Evolutionary conservation across 2,888 invertebrate genomes (phyloP), one percentile per base, ranked within the genome.

Genomic region (Heliconius ethilla): DNA sequence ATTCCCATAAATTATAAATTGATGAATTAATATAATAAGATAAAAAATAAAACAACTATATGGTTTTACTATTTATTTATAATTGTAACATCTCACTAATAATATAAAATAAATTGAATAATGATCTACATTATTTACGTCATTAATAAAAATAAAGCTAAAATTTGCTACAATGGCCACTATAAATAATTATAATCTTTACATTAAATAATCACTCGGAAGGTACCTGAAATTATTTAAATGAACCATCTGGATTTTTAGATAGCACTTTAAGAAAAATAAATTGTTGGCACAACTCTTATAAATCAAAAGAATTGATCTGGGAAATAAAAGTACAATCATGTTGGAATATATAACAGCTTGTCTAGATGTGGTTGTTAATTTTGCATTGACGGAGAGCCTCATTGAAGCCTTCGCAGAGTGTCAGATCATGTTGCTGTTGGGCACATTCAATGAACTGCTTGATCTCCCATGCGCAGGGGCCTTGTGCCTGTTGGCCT

Each of bases 391-490:
- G 98, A 86, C 98, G 97, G 80, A 99, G 95, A 77, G 99, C 99
- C 91, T 99, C 99, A 89, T 99, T 99, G 93, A 99, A 99, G 80
- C 99, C 99, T 89, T 98, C 97, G 89, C 99, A 99, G 27, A 99
- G 95, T 0, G 97, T 95, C 75, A 99, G 93, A 91, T 99, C 99
- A 15, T 96, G 95, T 88, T 99, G 98, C 75, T 96, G 97, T 87
- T 98, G 97, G 67, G 99, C 98, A 87, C 99, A 99, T 85, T 99
- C 97, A 79, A 99, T 92, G 94, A 99, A 99, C 90, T 99, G 99
- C 88, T 97, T 97, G 84, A 99, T 96, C 93, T 99, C 99, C 96
- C 97, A 98, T 75, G 98, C 97, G 88, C 99, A 99, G 1, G 98
- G 97, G 25, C 97, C 97, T 62, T 95, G 94, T 0, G 96, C 95